Evolutionary conservation across 2,113 vertebrate genomes (phyloP).

Genomic region (Octodon degus): DNA sequence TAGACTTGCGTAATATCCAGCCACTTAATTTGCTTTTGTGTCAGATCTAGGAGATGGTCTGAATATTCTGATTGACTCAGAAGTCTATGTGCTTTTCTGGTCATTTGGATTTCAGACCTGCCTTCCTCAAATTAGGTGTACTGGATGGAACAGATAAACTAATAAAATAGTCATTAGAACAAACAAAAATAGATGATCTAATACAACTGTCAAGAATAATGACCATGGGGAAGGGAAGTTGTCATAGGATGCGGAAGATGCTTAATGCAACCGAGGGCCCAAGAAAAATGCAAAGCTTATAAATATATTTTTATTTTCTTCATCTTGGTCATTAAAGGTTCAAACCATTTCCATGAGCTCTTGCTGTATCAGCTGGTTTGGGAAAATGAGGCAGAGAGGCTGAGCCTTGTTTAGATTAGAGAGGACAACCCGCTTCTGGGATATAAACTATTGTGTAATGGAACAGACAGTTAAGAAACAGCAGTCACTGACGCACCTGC

Average conservation of each 20-base stretch:
- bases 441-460: background rate
- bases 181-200: background rate
- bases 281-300: background rate
- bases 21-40: background rate
- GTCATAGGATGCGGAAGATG: background rate
- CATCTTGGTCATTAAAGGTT: background rate
- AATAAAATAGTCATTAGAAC: background rate
- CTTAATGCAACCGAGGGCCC: background rate
- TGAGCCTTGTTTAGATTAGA: background rate
- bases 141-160: background rate
- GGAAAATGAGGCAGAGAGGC: background rate
- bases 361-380: background rate
- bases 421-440: background rate
- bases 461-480: background rate
- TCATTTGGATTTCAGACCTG: background rate
- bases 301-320: conserved; percentile 15
- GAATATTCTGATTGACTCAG: background rate
- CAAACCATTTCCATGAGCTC: background rate
- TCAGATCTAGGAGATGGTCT: background rate
- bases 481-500: background rate
- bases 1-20: background rate
- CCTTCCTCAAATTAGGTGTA: background rate
- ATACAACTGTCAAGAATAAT: background rate
- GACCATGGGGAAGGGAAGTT: background rate
- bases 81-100: background rate